Evolutionary conservation across 2,888 invertebrate species (phyloP).

Genomic region (Oscheius sp.): DNA sequence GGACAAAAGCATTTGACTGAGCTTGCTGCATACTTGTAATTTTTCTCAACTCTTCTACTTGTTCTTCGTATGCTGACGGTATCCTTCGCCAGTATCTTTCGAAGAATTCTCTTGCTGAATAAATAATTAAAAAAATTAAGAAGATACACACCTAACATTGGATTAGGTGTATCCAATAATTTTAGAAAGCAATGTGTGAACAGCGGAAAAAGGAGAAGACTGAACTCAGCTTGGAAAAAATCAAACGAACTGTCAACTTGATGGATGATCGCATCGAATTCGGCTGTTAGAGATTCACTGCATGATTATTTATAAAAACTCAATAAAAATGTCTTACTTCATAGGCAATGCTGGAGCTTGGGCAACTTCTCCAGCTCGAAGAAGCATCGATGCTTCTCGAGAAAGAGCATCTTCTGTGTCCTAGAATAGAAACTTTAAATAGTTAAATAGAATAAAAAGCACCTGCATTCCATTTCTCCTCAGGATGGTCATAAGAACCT

Average conservation of each 20-base stretch:
- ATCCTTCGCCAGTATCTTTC: conserved; percentile 46
- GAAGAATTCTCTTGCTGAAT: conserved; percentile 48
- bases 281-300: conserved; percentile 52
- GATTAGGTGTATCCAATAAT: conserved; percentile 25
- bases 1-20: conserved; percentile 38
- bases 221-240: conserved; percentile 46
- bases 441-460: neutral
- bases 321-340: conserved; percentile 21
- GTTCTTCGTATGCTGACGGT: conserved; percentile 48
- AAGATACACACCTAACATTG: neutral
- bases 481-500: conserved; percentile 48
- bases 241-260: conserved; percentile 56
- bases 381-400: conserved; percentile 41
- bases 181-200: conserved; percentile 55
- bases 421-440: conserved; percentile 13
- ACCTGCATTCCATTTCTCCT: conserved; percentile 52
- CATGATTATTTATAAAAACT: neutral
- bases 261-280: conserved; percentile 55
- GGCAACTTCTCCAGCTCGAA: conserved; percentile 38
- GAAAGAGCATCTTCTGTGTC: conserved; percentile 53
- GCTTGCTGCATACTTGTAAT: conserved; percentile 43
- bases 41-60: conserved; percentile 40
- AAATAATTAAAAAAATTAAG: neutral
- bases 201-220: conserved; percentile 47
- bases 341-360: conserved; percentile 38